These are phyloP conservation scores for Corella eumyota DNA, from an alignment of 23 tunicate genomes.

Conservation along the genomic window DNA sequence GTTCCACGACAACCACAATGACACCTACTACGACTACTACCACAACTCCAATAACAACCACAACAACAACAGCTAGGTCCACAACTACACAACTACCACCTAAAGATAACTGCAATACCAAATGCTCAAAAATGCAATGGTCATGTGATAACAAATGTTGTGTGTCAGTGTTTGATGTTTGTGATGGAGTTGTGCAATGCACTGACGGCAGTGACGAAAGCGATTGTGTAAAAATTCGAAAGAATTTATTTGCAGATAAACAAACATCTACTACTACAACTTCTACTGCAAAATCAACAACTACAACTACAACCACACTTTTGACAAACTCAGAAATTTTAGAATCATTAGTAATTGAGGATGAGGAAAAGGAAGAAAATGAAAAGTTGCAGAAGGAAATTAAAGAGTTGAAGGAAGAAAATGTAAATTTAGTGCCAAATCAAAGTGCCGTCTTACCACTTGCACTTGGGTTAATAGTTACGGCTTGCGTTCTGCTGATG, in stretches of 20 bases:
- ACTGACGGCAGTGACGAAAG: slow-evolving; percentile 66
- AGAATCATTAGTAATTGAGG: background rate
- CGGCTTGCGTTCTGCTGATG: slow-evolving; percentile 53
- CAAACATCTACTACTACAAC: background rate
- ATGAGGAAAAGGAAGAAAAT: too few species aligned
- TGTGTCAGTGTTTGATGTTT: slow-evolving; percentile 25
- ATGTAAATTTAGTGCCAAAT: slow-evolving; percentile 13
- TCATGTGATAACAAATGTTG: slow-evolving; percentile 55
- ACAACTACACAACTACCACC: background rate
- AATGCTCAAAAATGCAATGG: slow-evolving; percentile 47
- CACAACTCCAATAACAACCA: slow-evolving; percentile 5
- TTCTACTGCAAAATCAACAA: background rate
- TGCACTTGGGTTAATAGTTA: slow-evolving; percentile 64
- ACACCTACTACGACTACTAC: slow-evolving; percentile 7
- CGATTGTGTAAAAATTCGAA: slow-evolving; percentile 7
- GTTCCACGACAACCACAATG: background rate
- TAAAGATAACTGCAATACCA: background rate
- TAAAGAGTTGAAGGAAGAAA: background rate
- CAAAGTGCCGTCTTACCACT: slow-evolving; percentile 71
- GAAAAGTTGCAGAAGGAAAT: background rate
- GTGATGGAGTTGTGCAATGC: slow-evolving; percentile 40
- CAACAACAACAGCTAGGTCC: background rate
- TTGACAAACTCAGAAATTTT: background rate
- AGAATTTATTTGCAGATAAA: background rate
- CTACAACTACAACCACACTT: background rate